phyloP scores from a whole-genome alignment of 2,888 invertebrate genomes.

The Clivina fossor region DNA sequence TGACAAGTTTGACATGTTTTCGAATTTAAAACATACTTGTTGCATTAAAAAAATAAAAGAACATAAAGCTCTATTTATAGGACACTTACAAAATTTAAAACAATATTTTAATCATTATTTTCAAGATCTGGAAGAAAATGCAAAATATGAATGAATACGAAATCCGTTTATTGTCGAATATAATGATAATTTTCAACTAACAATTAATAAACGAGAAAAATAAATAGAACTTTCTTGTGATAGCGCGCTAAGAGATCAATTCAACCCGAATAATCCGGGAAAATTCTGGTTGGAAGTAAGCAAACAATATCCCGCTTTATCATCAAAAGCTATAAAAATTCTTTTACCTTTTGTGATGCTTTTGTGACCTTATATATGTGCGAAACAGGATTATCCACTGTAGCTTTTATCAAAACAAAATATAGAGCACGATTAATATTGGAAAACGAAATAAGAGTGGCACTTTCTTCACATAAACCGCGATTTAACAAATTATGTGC shows the following conservation, averaged over 20 bases:
- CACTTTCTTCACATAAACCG: constrained; percentile 6
- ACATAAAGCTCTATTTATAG: constrained; percentile 16
- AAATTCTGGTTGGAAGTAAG: constrained; percentile 10
- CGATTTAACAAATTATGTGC: not conserved
- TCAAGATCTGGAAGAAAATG: constrained; percentile 27
- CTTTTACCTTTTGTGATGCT: constrained; percentile 6
- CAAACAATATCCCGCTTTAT: constrained; percentile 9
- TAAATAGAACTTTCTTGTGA: constrained; percentile 5
- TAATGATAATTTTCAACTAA: too few species aligned
- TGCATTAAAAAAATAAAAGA: constrained; percentile 12
- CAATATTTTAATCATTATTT: constrained; percentile 24
- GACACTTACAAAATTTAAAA: constrained; percentile 15
- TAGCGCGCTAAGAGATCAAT: not conserved
- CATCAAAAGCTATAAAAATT: constrained; percentile 5
- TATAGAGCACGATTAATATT: constrained; percentile 1
- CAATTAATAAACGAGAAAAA: too few species aligned
- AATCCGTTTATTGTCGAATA: too few species aligned
- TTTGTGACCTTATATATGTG: constrained; percentile 20
- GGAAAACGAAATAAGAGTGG: constrained; percentile 6
- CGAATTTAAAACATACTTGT: constrained; percentile 23
- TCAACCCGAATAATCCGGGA: not conserved
- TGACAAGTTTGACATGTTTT: constrained; percentile 20
- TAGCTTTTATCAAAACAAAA: constrained; percentile 15
- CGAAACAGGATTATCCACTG: constrained; percentile 20
- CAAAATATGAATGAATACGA: too few species aligned